phyloP scores from a whole-genome alignment of 2,113 vertebrate species.

The Rhadina sibilatrix region DNA sequence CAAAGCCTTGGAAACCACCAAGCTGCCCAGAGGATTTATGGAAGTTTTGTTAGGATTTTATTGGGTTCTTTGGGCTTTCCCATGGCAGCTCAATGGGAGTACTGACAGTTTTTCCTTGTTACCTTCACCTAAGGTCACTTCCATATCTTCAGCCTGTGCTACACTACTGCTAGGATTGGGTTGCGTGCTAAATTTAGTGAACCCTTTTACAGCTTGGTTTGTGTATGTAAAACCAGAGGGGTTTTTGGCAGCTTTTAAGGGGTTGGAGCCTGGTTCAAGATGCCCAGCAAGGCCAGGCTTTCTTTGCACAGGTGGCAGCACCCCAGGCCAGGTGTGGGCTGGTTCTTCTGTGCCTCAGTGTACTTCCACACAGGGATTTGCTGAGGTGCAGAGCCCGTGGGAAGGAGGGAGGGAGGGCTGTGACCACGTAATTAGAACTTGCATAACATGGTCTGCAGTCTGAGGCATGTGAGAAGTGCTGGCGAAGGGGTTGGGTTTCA shows the following conservation, averaged over 20 bases:
- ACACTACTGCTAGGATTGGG: not conserved
- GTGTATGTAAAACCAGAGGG: not conserved
- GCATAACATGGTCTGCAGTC: not conserved
- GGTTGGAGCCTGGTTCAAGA: not conserved
- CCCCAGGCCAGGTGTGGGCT: not conserved
- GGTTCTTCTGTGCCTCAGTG: not conserved
- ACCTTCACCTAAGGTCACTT: not conserved
- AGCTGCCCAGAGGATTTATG: not conserved
- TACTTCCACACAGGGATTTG: fast-evolving
- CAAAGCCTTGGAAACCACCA: not conserved
- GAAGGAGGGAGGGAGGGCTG: not conserved
- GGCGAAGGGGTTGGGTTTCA: not conserved
- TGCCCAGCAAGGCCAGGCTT: not conserved
- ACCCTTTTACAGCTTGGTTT: not conserved
- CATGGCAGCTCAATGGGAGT: fast-evolving
- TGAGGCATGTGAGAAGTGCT: not conserved
- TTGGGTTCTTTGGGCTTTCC: not conserved
- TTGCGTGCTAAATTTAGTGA: constrained; percentile 47
- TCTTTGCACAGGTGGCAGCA: not conserved
- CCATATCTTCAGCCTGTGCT: not conserved
- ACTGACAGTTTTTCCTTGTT: not conserved
- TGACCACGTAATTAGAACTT: not conserved
- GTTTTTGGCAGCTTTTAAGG: not conserved
- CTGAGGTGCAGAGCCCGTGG: not conserved
- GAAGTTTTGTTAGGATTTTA: not conserved